Base-by-base conservation (phyloP, 2,888 invertebrate genomes). In the Diploptera punctata region DNA sequence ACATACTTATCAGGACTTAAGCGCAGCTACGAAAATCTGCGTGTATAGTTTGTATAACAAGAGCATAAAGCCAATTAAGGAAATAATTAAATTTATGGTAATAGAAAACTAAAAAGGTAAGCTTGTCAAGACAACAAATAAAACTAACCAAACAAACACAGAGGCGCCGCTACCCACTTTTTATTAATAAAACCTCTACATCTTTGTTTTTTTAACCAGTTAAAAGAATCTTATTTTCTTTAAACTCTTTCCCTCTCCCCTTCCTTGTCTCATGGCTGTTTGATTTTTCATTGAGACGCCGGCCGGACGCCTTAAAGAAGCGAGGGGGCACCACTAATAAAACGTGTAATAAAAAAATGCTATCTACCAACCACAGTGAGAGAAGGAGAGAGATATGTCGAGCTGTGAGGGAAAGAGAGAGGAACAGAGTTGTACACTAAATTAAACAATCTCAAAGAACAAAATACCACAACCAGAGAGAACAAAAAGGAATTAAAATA, bases 261-360 rank as follows among this genome's bases (percentile, higher is more conserved):
- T 29, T 24, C 24, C 29, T 29, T 57, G 24, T 57, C 29, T 57
- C 29, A 16, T 57, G 57, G 44, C 24, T 38, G 43, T 65, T 29
- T 65, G 21, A 24, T 16, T 13, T 26, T 44, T 44, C 26, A 65
- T 65, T 47, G 33, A 65, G 65, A 47, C 65, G 43, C 65, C 44
- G 47, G 65, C 44, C 65, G 65, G 65, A 33, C 65, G 47, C 44
- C 47, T 65, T 44, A 43, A 10, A 38, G 38, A 62, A 43, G 43
- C 10, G 62, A 47, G 44, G 9, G 47, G 4, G 16, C 31, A 21
- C 13, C 21, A 19, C 26, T 65, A 65, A 65, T 65, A 65, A 65
- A 65, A 65, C 29, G 29, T 57, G 29, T 57, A 57, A 57, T 57
- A 57, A 57, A 57, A 57, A 57, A 26, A 29, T 57, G 26, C 29